Evolutionary conservation across 2,113 vertebrate species (phyloP).

Genomic region (Monarcha castaneiventris): DNA sequence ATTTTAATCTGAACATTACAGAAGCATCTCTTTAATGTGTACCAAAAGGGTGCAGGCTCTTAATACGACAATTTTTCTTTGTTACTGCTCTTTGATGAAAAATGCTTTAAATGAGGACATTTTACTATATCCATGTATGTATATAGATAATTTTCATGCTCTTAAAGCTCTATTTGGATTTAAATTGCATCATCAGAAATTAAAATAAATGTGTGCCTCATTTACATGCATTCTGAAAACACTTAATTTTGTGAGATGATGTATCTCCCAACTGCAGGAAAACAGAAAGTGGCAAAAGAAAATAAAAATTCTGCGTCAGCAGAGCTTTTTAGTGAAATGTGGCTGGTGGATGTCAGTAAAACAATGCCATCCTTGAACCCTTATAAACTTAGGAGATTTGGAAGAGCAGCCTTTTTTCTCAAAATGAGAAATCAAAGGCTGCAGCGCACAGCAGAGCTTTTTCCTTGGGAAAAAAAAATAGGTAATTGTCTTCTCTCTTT

Average conservation of each 20-base stretch:
- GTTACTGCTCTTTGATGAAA: not conserved
- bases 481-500: not conserved
- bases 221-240: slow-evolving; percentile 27
- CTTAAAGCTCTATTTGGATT: slow-evolving; percentile 10
- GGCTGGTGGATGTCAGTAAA: not conserved
- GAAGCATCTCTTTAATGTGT: not conserved
- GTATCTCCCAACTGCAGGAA: not conserved
- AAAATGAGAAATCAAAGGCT: not conserved
- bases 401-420: not conserved
- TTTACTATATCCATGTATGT: not conserved
- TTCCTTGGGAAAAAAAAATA: not conserved
- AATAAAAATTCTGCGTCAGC: not conserved
- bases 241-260: not conserved
- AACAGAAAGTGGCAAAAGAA: not conserved
- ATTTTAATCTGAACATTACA: not conserved
- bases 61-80: not conserved
- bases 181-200: slow-evolving; percentile 21
- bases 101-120: not conserved
- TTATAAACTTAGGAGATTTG: not conserved
- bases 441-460: not conserved
- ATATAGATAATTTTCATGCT: not conserved
- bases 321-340: not conserved
- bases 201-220: slow-evolving; percentile 39
- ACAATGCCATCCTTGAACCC: not conserved
- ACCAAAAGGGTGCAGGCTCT: not conserved